Evolutionary conservation across 2,113 vertebrate species (phyloP).

Genomic region (Notiomystis cincta): DNA sequence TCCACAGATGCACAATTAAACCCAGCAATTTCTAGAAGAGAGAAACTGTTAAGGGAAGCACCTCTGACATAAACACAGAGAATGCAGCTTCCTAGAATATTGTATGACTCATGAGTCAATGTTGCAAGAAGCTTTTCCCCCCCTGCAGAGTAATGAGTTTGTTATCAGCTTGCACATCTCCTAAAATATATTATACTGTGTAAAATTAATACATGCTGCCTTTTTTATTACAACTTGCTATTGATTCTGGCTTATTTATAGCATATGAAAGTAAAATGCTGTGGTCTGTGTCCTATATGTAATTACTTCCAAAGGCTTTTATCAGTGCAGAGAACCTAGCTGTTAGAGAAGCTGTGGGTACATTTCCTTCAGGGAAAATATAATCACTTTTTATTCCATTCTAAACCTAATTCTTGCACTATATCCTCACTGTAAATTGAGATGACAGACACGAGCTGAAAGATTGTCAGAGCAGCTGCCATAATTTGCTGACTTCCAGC

Average conservation of each 20-base stretch:
- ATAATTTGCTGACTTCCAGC: conserved; percentile 16
- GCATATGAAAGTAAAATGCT: conserved; percentile 55
- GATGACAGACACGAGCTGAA: conserved; percentile 9
- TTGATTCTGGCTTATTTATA: conserved; percentile 66
- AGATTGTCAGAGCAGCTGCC: neutral
- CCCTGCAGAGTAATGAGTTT: neutral
- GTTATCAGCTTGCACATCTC: conserved; percentile 6
- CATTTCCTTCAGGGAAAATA: conserved; percentile 58
- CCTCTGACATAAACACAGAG: neutral
- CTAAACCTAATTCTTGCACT: conserved; percentile 42
- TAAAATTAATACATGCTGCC: conserved; percentile 45
- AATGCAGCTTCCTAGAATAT: neutral
- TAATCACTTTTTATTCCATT: conserved; percentile 58
- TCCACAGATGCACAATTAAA: neutral
- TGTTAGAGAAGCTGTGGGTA: conserved; percentile 54
- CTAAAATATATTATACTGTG: neutral
- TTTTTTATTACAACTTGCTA: conserved; percentile 61
- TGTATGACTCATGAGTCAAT: neutral
- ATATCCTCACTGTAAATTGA: conserved; percentile 50
- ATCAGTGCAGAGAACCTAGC: conserved; percentile 40
- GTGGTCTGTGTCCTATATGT: conserved; percentile 51
- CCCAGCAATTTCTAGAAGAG: neutral
- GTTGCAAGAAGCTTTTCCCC: neutral
- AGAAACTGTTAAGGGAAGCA: neutral
- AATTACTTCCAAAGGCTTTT: conserved; percentile 66